Base-by-base conservation (phyloP, 1,140 invertebrate species). In the Drosophila punjabiensis region DNA sequence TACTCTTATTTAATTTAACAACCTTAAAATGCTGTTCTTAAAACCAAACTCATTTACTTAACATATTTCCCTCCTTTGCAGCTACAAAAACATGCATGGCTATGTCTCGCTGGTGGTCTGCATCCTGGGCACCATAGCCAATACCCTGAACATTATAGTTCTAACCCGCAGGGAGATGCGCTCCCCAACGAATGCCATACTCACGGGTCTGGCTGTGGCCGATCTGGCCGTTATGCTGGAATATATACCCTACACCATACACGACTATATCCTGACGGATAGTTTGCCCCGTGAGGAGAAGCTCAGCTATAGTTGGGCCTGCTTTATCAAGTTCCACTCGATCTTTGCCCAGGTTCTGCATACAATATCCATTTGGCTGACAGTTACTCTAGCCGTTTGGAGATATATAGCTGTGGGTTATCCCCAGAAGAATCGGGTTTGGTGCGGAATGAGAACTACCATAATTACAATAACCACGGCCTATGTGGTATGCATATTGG, bases 161-260 rank as follows among this genome's bases (percentile, higher is more conserved):
- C 94, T 99, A 20, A 98, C 98, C 0, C 95, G 98, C 5, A 94
- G 96, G 14, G 97, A 98, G 92, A 98, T 99, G 98, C 93, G 82
- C 3, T 97, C 96, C 4, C 95, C 97, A 0, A 98, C 97, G 5
- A 98, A 98, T 93, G 95, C 95, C 65, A 97, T 98, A 75, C 94
- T 96, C 96, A 98, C 97, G 0, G 97, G 97, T 13, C 94, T 99
- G 14, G 98, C 98, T 0, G 95, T 98, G 2, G 97, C 97, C 1
- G 98, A 99, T 92, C 95, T 98, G 41, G 94, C 98, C 5, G 97
- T 98, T 0, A 99, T 99, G 97, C 93, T 98, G 39, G 97, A 98
- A 70, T 99, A 99, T 92, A 96, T 99, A 64, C 98, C 98, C 0
- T 99, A 97, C 88, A 95, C 96, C 5, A 94, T 96, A 43, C 97